Conservation (phyloP, 2,888 invertebrate genomes). For the Cremastinae sp. region DNA sequence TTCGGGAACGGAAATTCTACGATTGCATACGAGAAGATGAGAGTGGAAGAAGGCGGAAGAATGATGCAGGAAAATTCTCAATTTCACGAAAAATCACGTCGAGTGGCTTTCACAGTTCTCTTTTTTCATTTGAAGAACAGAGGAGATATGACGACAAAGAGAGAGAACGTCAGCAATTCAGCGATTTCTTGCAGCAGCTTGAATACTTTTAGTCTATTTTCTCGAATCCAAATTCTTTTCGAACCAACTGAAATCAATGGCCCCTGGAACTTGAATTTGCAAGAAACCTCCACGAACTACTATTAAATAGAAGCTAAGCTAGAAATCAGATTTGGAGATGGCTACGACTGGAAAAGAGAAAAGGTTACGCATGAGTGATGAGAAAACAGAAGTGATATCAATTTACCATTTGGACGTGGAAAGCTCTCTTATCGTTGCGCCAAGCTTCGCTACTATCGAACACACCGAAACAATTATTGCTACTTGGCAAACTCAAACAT, state of each 20-base stretch:
- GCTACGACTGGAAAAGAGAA: too few relatives aligned
- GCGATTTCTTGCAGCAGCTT: background rate
- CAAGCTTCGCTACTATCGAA: constrained; percentile 4
- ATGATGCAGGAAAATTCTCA: constrained; percentile 17
- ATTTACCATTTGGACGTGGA: too few relatives aligned
- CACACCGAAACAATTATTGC: constrained; percentile 70
- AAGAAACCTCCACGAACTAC: too few relatives aligned
- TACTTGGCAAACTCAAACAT: constrained; percentile 70
- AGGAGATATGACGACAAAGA: background rate
- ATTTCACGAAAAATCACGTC: constrained; percentile 28
- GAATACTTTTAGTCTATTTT: constrained; percentile 2
- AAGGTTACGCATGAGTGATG: too few relatives aligned
- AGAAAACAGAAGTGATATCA: too few relatives aligned
- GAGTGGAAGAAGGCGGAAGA: constrained; percentile 3
- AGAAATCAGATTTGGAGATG: too few relatives aligned
- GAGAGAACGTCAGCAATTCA: background rate
- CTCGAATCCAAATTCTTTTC: background rate
- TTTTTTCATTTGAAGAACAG: background rate
- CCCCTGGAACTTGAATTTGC: too few relatives aligned
- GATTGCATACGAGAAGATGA: too few relatives aligned
- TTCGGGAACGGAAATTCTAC: background rate
- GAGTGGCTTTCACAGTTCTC: background rate
- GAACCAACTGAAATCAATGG: too few relatives aligned
- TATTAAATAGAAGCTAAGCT: too few relatives aligned
- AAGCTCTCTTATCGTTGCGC: constrained; percentile 7